Evolutionary conservation across 2,797 vertebrate species (phyloP).

Genomic region (Hydrocynus forskahlii): DNA sequence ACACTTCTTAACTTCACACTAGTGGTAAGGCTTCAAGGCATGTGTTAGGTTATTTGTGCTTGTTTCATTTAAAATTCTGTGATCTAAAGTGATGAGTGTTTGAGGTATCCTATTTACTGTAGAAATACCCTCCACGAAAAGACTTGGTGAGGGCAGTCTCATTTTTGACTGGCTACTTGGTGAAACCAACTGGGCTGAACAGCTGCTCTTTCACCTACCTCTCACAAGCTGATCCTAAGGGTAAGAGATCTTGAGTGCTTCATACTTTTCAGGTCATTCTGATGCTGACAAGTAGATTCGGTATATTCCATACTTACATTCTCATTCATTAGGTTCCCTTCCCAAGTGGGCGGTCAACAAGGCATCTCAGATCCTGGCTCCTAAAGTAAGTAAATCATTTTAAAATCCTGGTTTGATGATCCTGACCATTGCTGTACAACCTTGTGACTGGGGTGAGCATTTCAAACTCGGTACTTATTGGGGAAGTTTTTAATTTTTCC

Average conservation of each 20-base stretch:
- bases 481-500: too few species aligned
- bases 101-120: conserved; percentile 34
- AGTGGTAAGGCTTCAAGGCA: not conserved
- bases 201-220: conserved; percentile 84
- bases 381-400: conserved; percentile 69
- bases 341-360: conserved; percentile 86
- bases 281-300: not conserved
- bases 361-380: conserved; percentile 79
- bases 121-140: conserved; percentile 76
- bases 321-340: conserved; percentile 74
- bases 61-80: not conserved
- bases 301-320: not conserved
- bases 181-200: conserved; percentile 76
- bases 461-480: too few species aligned
- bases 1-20: too few species aligned
- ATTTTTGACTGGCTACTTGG: conserved; percentile 80
- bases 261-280: too few species aligned
- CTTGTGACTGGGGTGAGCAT: too few species aligned
- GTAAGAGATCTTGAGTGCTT: conserved; percentile 59
- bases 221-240: conserved; percentile 86
- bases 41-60: not conserved
- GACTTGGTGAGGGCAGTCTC: conserved; percentile 81
- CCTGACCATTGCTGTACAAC: not conserved
- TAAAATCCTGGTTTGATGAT: not conserved
- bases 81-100: not conserved